Conservation (phyloP, 2,113 vertebrate species). For the Taurulus bubalis region DNA sequence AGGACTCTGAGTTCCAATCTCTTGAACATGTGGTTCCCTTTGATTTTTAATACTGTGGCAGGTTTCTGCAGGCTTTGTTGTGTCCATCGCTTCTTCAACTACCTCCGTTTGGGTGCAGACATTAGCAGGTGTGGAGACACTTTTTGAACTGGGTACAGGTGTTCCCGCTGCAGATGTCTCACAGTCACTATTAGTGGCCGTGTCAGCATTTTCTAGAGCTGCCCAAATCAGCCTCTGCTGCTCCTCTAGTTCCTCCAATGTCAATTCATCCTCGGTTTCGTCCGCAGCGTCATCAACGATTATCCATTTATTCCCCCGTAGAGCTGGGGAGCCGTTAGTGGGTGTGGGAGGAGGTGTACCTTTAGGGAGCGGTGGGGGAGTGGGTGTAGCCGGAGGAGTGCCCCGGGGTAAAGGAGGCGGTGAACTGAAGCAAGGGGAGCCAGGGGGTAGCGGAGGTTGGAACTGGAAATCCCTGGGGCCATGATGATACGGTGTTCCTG, state of each 20-base stretch:
- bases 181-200: conserved; percentile 87
- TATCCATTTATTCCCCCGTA: conserved; percentile 42
- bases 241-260: conserved; percentile 95
- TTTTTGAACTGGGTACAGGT: conserved; percentile 85
- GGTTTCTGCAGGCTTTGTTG: conserved; percentile 25
- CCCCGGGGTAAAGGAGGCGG: conserved; percentile 89
- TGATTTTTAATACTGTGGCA: conserved; percentile 43
- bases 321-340: conserved; percentile 75
- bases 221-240: conserved; percentile 95
- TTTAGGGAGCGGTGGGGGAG: conserved; percentile 87
- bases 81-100: conserved; percentile 48
- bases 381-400: conserved; percentile 89
- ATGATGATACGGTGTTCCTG: conserved; percentile 67
- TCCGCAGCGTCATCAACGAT: conserved; percentile 72
- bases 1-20: conserved; percentile 27
- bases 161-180: conserved; percentile 85
- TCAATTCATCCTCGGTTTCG: conserved; percentile 89
- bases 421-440: conserved; percentile 81
- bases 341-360: conserved; percentile 84
- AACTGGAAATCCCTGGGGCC: conserved; percentile 84
- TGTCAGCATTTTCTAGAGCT: conserved; percentile 91
- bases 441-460: conserved; percentile 90
- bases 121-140: conserved; percentile 84
- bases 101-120: conserved; percentile 79
- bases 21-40: conserved; percentile 11